phyloP scores from a whole-genome alignment of 2,797 vertebrate species.

The Esox masquinongy region DNA sequence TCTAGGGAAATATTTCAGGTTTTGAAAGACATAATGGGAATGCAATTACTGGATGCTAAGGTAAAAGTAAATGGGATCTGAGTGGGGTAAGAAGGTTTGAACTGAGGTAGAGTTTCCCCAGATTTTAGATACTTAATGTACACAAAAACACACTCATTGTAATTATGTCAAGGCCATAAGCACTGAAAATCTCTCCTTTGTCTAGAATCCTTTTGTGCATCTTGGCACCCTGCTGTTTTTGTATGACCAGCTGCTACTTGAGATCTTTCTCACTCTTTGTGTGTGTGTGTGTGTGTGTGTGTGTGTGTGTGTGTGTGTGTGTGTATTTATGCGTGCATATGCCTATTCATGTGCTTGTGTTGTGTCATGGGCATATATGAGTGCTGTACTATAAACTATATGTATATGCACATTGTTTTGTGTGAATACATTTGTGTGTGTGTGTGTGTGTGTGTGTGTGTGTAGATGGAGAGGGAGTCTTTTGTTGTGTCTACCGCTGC shows the following conservation, averaged over 20 bases:
- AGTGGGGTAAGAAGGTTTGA: background rate
- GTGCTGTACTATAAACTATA: background rate
- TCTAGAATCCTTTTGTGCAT: conserved; percentile 15
- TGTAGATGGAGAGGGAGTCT: conserved; percentile 1
- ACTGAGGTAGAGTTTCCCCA: background rate
- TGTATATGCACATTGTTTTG: conserved; percentile 5
- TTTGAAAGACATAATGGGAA: conserved; percentile 1
- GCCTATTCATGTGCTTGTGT: background rate
- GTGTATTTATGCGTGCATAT: background rate
- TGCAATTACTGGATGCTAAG: background rate
- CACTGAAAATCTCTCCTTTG: conserved; percentile 15
- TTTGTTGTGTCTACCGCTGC: conserved; percentile 37
- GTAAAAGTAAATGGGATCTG: background rate
- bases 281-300: conserved; percentile 7
- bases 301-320: conserved; percentile 17
- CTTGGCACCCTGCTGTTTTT: conserved; percentile 29
- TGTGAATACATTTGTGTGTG: background rate
- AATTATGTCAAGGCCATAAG: conserved; percentile 11
- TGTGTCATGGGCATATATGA: conserved; percentile 3
- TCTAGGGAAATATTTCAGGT: background rate
- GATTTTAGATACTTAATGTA: background rate
- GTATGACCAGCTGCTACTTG: conserved; percentile 26
- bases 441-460: conserved; percentile 15
- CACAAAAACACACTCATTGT: conserved; percentile 4
- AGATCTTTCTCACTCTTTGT: conserved; percentile 4